These are phyloP conservation scores for Melipona beecheii DNA, from an alignment of 2,888 invertebrate species.

Conservation along the genomic window DNA sequence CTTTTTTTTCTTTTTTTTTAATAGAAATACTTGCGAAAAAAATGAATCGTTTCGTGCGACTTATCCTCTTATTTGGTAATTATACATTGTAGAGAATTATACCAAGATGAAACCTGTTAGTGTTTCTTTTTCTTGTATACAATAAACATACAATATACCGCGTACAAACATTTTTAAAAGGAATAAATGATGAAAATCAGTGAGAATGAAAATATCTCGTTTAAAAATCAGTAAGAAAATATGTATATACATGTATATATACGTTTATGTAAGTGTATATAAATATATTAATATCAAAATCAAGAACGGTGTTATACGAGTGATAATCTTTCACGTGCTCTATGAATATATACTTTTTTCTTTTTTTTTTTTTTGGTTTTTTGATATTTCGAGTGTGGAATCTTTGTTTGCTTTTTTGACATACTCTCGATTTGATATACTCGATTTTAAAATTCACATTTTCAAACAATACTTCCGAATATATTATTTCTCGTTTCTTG, in stretches of 20 bases:
- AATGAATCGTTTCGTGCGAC: background rate
- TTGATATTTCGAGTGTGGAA: background rate
- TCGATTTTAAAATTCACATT: slow-evolving; percentile 5
- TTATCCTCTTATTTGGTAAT: slow-evolving; percentile 1
- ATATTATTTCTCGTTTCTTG: slow-evolving; percentile 6
- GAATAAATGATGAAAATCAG: slow-evolving; percentile 30
- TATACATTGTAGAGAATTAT: slow-evolving; percentile 1
- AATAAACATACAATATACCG: slow-evolving; percentile 17
- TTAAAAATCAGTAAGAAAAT: slow-evolving; percentile 56
- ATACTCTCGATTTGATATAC: background rate
- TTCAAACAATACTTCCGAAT: slow-evolving; percentile 6
- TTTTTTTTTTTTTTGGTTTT: background rate
- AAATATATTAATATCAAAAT: slow-evolving; percentile 58
- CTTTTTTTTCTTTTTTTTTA: background rate
- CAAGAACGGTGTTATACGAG: slow-evolving; percentile 39
- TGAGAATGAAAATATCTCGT: slow-evolving; percentile 39
- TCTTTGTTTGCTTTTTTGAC: slow-evolving; percentile 8
- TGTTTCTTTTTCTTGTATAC: background rate
- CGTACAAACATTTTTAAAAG: slow-evolving; percentile 14
- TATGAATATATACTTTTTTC: slow-evolving; percentile 8
- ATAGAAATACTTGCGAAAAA: background rate
- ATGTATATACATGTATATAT: slow-evolving; percentile 41
- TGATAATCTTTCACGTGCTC: slow-evolving; percentile 21
- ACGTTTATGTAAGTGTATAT: slow-evolving; percentile 38
- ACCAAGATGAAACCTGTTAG: background rate